Percentiles rank a stretch among this genome's conserved stretches.
Evolutionary conservation across 1,140 invertebrate genomes (phyloP).

Genomic region (Pectinophora gossypiella): DNA sequence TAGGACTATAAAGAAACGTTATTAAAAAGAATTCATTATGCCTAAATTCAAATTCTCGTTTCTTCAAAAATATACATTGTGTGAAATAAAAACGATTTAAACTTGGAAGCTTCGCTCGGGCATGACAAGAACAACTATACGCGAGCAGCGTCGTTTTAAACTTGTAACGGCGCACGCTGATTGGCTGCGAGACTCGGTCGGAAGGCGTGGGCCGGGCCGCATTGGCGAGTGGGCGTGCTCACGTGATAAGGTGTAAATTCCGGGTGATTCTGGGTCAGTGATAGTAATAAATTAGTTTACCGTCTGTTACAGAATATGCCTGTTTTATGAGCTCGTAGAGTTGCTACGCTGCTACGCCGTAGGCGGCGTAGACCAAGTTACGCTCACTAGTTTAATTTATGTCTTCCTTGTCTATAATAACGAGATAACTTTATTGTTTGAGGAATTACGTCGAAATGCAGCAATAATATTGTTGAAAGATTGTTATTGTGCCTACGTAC

Average conservation of each 20-base stretch:
- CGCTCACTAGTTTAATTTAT: neutral
- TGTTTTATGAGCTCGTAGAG: constrained; percentile 29
- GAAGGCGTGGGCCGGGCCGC: constrained; percentile 48
- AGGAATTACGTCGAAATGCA: too few relatives aligned
- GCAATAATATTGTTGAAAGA: too few relatives aligned
- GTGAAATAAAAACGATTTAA: neutral
- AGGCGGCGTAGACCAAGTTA: constrained; percentile 17
- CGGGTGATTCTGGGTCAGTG: constrained; percentile 51
- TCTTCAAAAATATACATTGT: too few relatives aligned
- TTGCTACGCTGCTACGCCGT: constrained; percentile 46
- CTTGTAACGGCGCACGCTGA: constrained; percentile 40
- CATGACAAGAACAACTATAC: constrained; percentile 48
- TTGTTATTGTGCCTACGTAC: too few relatives aligned
- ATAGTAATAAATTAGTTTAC: constrained; percentile 60
- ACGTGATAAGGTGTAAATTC: constrained; percentile 47
- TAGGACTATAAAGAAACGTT: too few relatives aligned
- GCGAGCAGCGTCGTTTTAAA: constrained; percentile 45
- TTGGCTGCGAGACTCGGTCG: constrained; percentile 34
- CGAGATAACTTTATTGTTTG: too few relatives aligned
- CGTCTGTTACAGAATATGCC: constrained; percentile 37
- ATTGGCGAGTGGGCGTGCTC: constrained; percentile 44
- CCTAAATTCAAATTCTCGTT: too few relatives aligned
- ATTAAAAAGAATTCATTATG: too few relatives aligned
- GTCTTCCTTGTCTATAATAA: too few relatives aligned
- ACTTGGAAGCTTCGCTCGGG: neutral